Conservation (phyloP, 37 sponge, comb jelly and placozoan genomes). For the Eunapius fragilis region DNA sequence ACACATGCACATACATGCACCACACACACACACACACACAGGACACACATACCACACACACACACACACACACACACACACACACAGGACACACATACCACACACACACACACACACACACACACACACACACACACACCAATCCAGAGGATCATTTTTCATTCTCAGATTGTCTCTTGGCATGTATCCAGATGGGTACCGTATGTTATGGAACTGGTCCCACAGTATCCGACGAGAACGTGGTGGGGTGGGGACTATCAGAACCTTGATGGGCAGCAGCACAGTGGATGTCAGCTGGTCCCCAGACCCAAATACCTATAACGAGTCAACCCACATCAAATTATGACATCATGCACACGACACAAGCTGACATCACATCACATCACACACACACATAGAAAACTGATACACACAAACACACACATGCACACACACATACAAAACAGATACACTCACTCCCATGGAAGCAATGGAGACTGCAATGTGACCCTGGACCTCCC, state of each 20-base stretch:
- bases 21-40: neutral
- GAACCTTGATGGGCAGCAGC: constrained; percentile 80
- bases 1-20: neutral
- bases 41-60: neutral
- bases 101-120: neutral
- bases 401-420: neutral
- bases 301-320: constrained; percentile 28
- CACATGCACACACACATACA: too few species aligned
- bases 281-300: constrained; percentile 68
- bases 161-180: constrained; percentile 95
- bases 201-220: constrained; percentile 99
- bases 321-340: neutral
- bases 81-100: constrained; percentile 70
- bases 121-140: constrained; percentile 48
- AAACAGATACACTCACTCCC: too few species aligned
- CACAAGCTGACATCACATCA: too few species aligned
- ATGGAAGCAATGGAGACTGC: constrained; percentile 75
- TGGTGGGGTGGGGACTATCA: constrained; percentile 90
- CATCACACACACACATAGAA: neutral
- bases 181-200: constrained; percentile 97
- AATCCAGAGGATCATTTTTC: constrained; percentile 96
- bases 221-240: constrained; percentile 86
- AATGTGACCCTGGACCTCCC: constrained; percentile 78
- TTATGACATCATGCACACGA: too few species aligned
- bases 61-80: constrained; percentile 55